Percentiles rank a stretch among this genome's conserved stretches.
phyloP scores from a whole-genome alignment of 2,888 invertebrate genomes.

The Callimorpha dominula region DNA sequence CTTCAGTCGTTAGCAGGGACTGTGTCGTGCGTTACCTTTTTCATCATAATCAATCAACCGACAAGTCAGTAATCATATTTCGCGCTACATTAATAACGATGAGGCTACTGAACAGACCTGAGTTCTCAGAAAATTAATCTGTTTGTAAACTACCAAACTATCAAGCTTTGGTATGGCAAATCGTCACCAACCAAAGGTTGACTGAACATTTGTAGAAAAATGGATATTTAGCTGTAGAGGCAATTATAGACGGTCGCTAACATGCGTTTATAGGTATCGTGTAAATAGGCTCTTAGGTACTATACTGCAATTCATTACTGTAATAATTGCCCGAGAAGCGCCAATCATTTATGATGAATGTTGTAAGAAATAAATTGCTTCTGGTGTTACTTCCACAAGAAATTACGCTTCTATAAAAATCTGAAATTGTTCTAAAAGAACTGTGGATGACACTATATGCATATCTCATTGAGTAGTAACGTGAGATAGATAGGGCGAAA shows the following conservation, averaged over 20 bases:
- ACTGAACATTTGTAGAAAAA: constrained; percentile 10
- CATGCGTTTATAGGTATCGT: background rate
- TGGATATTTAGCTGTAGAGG: background rate
- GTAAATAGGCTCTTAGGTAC: background rate
- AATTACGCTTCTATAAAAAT: background rate
- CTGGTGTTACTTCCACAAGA: background rate
- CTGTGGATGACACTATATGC: background rate
- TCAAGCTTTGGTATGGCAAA: background rate
- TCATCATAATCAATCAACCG: background rate
- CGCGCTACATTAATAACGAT: constrained; percentile 12
- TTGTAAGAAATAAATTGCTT: background rate
- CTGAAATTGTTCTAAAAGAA: background rate
- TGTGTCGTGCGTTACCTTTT: background rate
- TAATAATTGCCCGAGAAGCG: background rate
- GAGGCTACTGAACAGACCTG: constrained; percentile 10
- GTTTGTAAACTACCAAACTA: constrained; percentile 15
- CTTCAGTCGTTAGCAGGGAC: background rate
- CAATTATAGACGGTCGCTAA: background rate
- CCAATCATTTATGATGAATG: background rate
- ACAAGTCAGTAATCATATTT: constrained; percentile 13
- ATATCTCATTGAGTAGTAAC: background rate
- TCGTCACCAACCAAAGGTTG: constrained; percentile 2
- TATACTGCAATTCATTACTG: background rate
- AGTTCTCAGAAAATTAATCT: constrained; percentile 22
- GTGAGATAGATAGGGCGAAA: too few species aligned